phyloP scores from a whole-genome alignment of 2,113 vertebrate species.

The Nyctibius bracteatus region DNA sequence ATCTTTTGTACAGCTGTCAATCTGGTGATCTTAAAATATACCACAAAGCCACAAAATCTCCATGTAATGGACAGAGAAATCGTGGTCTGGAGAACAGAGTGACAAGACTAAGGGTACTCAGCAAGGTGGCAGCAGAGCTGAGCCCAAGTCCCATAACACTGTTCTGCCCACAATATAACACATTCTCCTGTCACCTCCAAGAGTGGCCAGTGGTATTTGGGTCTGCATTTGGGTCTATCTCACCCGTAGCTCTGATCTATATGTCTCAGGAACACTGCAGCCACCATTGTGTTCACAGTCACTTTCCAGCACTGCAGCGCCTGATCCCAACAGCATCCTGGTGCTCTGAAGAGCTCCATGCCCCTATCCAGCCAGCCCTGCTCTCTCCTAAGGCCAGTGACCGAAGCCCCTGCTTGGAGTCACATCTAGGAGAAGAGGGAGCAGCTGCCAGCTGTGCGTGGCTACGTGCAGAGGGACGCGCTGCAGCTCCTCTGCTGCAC shows the following conservation, averaged over 20 bases:
- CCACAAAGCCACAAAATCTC: neutral
- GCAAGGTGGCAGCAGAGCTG: neutral
- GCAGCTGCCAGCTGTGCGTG: neutral
- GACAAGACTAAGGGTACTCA: neutral
- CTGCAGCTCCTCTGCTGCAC: neutral
- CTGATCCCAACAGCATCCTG: neutral
- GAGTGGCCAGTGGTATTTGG: neutral
- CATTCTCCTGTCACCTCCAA: neutral
- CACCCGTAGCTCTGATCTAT: neutral
- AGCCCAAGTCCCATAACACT: neutral
- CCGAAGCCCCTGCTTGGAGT: neutral
- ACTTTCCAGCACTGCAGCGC: neutral
- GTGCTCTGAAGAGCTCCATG: neutral
- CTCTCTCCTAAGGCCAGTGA: neutral
- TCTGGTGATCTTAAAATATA: neutral
- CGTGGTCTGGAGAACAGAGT: neutral
- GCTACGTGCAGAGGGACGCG: neutral
- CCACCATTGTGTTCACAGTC: accelerated
- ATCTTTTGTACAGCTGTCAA: neutral
- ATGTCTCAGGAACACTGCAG: neutral
- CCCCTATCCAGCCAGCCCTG: neutral
- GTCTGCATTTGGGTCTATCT: neutral
- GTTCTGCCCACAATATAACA: neutral
- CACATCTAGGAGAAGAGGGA: neutral
- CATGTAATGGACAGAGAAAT: neutral